Base-by-base conservation (phyloP, 2,113 vertebrate genomes). In the Nannobrachium achirus region DNA sequence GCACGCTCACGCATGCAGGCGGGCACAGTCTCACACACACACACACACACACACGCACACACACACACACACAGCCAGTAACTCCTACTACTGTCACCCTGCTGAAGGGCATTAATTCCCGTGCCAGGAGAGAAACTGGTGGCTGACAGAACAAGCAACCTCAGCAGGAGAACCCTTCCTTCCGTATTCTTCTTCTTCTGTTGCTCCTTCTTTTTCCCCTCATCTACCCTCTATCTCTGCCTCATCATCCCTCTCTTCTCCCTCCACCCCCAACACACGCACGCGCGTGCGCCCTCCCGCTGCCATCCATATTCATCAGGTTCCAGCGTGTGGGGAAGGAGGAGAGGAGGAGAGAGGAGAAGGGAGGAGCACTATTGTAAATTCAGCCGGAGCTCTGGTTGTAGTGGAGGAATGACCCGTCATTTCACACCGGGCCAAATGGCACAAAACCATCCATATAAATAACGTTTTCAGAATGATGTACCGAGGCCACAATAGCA, bases 391-490 rank as follows among this genome's bases (percentile, higher is more conserved):
- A 83, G 92, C 89, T 87, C 93, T n/a, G n/a, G 88, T 92, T 90
- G 92, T 89, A 92, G 89, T 86, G 91, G 79, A 81, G 91, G 89
- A 94, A 94, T 92, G 81, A 94, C 90, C 92, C 87, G 92, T 93
- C 89, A 92, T 94, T 94, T 93, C 72, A 71, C 90, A 92, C 88
- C 88, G 91, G 81, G 93, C 90, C 89, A 91, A 94, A 89, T 82
- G 79, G 90, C 82, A 89, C 91, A 88, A 95, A 94, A 94, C 93
- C 91, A 93, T 93, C 95, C 89, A 92, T 93, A 94, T 88, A 92
- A 93, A 94, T 90, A 93, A 91, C 89, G 86, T 89, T 86, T 91
- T 92, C 84, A 87, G 86, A 92, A 91, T 60, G 84, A 80, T 65
- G 81, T 71, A 80, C 79, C 73, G 84, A 85, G 73, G 81, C 73